Conservation (phyloP, 2,888 invertebrate species). For the Monoplex corrugatus region DNA sequence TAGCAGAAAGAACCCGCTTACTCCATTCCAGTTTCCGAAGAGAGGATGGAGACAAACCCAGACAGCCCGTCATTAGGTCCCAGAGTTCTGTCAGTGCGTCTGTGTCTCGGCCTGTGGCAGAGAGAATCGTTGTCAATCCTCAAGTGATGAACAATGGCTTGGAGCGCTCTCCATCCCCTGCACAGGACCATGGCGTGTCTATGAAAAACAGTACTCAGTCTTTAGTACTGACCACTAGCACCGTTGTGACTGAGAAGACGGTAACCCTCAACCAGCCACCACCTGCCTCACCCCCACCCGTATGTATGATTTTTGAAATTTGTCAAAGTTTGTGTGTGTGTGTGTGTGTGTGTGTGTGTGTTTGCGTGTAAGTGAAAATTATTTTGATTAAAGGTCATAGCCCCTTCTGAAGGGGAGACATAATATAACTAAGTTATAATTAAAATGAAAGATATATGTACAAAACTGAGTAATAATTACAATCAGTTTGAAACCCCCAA, state of each 20-base stretch:
- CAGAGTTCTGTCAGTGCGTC: constrained; percentile 4
- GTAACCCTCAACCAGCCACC: constrained; percentile 10
- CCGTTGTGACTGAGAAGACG: background rate
- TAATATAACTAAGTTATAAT: too few species aligned
- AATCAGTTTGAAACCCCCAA: too few species aligned
- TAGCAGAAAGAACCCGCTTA: constrained; percentile 73
- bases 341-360: too few species aligned
- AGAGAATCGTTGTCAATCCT: background rate
- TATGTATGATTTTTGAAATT: too few species aligned
- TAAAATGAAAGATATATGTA: too few species aligned
- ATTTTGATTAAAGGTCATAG: too few species aligned
- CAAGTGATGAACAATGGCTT: constrained; percentile 3
- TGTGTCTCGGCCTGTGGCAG: background rate
- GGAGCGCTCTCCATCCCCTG: constrained; percentile 33
- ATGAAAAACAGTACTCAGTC: too few species aligned
- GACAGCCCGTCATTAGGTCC: constrained; percentile 57
- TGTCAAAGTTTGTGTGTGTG: too few species aligned
- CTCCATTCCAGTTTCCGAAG: constrained; percentile 74
- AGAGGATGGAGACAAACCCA: constrained; percentile 70
- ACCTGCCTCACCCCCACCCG: background rate
- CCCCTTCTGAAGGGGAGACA: too few species aligned
- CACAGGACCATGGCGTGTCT: too few species aligned
- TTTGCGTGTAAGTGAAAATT: too few species aligned
- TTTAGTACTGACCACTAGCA: background rate
- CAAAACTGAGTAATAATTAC: too few species aligned